These are phyloP conservation scores for Sinonovacula constricta DNA, from an alignment of 1,140 invertebrate species.

Conservation along the genomic window DNA sequence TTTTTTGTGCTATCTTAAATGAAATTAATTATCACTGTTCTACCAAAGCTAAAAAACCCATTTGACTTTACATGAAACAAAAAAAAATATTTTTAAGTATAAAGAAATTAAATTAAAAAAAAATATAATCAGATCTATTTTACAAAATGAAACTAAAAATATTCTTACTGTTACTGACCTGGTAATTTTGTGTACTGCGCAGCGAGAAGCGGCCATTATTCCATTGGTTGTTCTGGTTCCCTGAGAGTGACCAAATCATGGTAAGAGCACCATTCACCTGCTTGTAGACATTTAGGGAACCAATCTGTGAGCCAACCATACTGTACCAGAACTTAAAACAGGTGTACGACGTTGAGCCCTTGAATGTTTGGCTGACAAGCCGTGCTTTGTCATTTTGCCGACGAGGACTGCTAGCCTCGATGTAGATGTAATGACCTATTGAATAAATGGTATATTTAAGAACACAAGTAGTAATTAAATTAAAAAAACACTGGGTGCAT, in stretches of 20 bases:
- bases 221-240: slow-evolving; percentile 61
- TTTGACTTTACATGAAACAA: no score
- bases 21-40: no score
- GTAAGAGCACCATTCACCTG: slow-evolving; percentile 18
- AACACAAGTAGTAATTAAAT: no score
- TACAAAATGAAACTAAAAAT: no score
- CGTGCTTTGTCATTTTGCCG: slow-evolving; percentile 62
- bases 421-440: slow-evolving; percentile 74
- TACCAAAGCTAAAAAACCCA: no score
- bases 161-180: no score
- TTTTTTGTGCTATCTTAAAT: no score
- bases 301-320: slow-evolving; percentile 83
- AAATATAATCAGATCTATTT: no score
- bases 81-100: no score
- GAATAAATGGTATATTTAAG: no score
- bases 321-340: slow-evolving; percentile 84
- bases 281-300: slow-evolving; percentile 63
- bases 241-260: slow-evolving; percentile 58
- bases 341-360: slow-evolving; percentile 66
- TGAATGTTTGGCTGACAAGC: slow-evolving; percentile 59
- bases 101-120: no score
- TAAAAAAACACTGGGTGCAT: no score
- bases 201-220: slow-evolving; percentile 59
- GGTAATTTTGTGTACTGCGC: slow-evolving; percentile 60
- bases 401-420: slow-evolving; percentile 68